Evolutionary conservation across 30 jellyfish, hydroid and myxozoan species (phyloP), one percentile per base, ranked within the genome.

Genomic region (Cassiopea andromeda): DNA sequence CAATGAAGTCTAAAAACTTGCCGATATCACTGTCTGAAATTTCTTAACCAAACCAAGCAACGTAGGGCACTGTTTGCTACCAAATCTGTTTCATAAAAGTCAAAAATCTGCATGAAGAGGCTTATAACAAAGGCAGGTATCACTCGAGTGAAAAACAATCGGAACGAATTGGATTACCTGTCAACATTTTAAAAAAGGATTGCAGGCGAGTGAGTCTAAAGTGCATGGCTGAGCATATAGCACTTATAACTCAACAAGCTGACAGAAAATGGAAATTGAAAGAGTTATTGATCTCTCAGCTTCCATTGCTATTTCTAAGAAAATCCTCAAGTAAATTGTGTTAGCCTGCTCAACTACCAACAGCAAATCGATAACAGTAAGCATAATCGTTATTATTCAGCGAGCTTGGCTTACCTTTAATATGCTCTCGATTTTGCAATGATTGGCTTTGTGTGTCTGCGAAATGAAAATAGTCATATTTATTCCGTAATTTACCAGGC

Each of bases 351-450:
- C 38, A 27, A 27, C 38, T 27, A 27, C 38, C 38, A 27, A 27
- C 38, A 27, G 38, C 38, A 27, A 27, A 27, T 27, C 38, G 38
- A 27, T 27, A 27, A 27, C 38, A 27, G 38, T 27, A 27, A 27
- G 38, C 38, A 27, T 27, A 27, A 27, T 27, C 38, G 38, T 27
- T 27, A 27, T 27, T 27, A 27, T 27, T 27, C 38, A 73, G 19
- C 12, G 12, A 54, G 7, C 1, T 43, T 46, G 17, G 18, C 90
- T 74, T 80, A 92, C 98, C 96, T 85, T 87, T 57, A 92, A 44
- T 48, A 92, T 92, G 77, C 95, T 92, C 81, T 92, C 98, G 60
- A 92, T 85, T 66, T 92, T 83, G 93, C 88, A 71, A 19, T 93
- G 98, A 70, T 87, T 81, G 44, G 94, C 60, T 47, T 54, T 64